Conservation (phyloP, 2,113 vertebrate species). For the Myotis lucifugus region DNA sequence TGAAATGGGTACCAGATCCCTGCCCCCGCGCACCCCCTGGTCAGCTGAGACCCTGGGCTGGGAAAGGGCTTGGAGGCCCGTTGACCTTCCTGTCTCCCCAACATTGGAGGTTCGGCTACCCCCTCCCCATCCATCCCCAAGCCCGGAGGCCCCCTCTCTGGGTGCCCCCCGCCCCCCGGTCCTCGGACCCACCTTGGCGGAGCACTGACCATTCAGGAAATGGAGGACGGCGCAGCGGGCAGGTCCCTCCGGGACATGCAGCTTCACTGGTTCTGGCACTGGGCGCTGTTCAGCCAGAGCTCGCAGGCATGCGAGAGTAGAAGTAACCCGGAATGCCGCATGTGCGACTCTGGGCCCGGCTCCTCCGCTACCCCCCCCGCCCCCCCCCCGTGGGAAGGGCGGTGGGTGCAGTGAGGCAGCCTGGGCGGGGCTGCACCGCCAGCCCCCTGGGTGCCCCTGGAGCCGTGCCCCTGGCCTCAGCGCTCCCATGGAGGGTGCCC, state of each 20-base stretch:
- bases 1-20: neutral
- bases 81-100: neutral
- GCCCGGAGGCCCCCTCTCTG: rapidly evolving
- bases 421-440: neutral
- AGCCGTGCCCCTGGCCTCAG: neutral
- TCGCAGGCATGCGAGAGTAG: no score
- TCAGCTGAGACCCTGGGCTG: neutral
- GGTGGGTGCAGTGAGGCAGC: neutral
- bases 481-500: neutral
- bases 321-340: no score
- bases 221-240: no score
- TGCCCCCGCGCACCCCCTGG: neutral
- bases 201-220: no score
- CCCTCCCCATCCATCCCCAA: no score
- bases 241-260: no score
- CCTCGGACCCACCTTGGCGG: conserved; percentile 74
- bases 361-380: rapidly evolving
- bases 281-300: conserved; percentile 84
- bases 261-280: no score
- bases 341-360: no score
- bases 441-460: neutral
- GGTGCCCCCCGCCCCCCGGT: rapidly evolving
- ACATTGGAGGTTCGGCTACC: rapidly evolving
- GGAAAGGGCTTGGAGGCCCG: neutral
- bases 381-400: rapidly evolving